phyloP scores from a whole-genome alignment of 2,888 invertebrate genomes.

The Rhyacophila evoluta region DNA sequence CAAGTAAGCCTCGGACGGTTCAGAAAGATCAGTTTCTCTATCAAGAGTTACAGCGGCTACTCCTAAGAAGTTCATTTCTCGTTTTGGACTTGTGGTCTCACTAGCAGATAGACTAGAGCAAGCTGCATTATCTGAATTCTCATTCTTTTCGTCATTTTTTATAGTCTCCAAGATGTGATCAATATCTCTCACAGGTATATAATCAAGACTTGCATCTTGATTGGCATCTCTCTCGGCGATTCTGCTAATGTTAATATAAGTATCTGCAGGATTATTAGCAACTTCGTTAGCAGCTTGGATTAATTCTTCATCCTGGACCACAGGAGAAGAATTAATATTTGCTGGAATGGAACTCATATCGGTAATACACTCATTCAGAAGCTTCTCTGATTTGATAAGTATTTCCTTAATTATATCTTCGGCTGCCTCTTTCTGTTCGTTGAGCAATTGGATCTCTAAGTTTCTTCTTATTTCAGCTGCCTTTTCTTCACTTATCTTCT shows the following conservation, averaged over 20 bases:
- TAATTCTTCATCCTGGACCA: conserved; percentile 69
- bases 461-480: conserved; percentile 52
- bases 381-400: conserved; percentile 66
- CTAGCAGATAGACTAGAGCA: conserved; percentile 68
- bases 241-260: conserved; percentile 34
- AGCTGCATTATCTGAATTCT: conserved; percentile 64
- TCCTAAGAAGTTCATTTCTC: conserved; percentile 62
- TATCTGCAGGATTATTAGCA: conserved; percentile 46
- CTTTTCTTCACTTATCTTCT: conserved; percentile 52
- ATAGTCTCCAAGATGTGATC: conserved; percentile 60
- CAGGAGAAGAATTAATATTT: conserved; percentile 59
- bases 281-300: conserved; percentile 68
- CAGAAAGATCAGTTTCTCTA: conserved; percentile 75
- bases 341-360: conserved; percentile 48
- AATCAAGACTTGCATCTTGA: conserved; percentile 66
- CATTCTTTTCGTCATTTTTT: conserved; percentile 63
- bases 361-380: conserved; percentile 64
- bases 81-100: conserved; percentile 67
- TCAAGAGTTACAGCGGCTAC: conserved; percentile 64
- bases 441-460: conserved; percentile 54
- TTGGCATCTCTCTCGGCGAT: conserved; percentile 56
- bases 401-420: conserved; percentile 69
- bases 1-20: conserved; percentile 77
- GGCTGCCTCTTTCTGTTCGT: conserved; percentile 63
- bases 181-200: conserved; percentile 67